Evolutionary conservation across 2,113 vertebrate genomes (phyloP), one percentile per base, ranked within the genome.

Genomic region (Deroptyus accipitrinus): DNA sequence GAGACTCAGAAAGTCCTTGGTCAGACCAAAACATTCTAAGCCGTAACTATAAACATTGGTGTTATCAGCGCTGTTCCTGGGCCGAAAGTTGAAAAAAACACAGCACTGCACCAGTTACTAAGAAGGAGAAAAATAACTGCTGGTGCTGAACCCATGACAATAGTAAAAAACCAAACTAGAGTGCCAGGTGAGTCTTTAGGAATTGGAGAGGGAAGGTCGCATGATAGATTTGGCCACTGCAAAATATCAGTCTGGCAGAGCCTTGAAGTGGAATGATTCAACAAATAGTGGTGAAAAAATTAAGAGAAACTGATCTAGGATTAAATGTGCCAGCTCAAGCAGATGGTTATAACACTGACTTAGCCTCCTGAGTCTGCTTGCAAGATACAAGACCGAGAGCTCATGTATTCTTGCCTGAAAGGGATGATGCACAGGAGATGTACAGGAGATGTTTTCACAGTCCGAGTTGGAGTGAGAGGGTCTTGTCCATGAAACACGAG

Each of bases 211-310:
- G 11, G 77, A 78, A 83, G 69, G 25, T 86, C 4, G 0, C 12
- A 4, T 66, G 49, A 67, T 83, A 0, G 11, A 93, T 83, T 2
- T 2, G 22, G 41, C 13, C 74, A 23, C 80, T 86, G 44, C 1
- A 8, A 67, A 95, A 22, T 90, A 55, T 3, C 55, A 46, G 42
- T 35, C 76, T 88, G 20, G 18, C 31, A 83, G 76, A 90, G 41
- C 1, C 1, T 31, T 86, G 44, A 57, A 54, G 55, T 75, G 41
- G 25, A 92, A 63, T 57, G 39, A 61, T 75, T 83, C 19, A 88
- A 81, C 61, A 74, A 92, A 74, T 67, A 59, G 9, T 67, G 28
- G 10, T 62, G 54, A 49, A 67, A 91, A 88, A 93, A 57, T 64
- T 20, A 89, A 37, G 31, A 76, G 42, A 75, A 86, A 61, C 52